Conservation (phyloP, 2,797 vertebrate genomes). For the Carduelis carduelis region DNA sequence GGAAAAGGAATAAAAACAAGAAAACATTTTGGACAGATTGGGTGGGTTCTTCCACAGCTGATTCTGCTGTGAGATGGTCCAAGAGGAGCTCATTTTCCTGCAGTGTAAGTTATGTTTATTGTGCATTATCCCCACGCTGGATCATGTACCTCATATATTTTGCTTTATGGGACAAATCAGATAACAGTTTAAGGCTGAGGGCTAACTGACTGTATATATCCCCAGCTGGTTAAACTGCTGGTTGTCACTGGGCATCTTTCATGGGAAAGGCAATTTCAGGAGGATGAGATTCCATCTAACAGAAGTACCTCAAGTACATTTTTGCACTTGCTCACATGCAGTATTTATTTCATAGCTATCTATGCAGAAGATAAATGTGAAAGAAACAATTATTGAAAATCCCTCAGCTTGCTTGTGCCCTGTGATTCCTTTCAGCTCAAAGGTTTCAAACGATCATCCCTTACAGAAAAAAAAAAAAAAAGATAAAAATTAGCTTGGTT, state of each 20-base stretch:
- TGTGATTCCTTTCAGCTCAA: neutral
- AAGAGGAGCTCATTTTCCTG: conserved; percentile 25
- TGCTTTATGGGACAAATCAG: conserved; percentile 62
- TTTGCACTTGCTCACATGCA: conserved; percentile 20
- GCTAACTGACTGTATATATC: conserved; percentile 41
- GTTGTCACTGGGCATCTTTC: conserved; percentile 62
- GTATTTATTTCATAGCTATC: conserved; percentile 56
- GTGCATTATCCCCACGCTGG: conserved; percentile 32
- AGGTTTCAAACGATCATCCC: neutral
- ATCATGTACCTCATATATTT: conserved; percentile 50
- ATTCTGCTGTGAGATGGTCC: neutral
- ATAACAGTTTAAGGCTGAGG: conserved; percentile 54
- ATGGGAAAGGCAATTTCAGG: conserved; percentile 58
- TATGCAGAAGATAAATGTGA: conserved; percentile 35
- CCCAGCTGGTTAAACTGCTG: conserved; percentile 47
- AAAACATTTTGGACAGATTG: neutral
- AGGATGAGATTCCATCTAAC: conserved; percentile 59
- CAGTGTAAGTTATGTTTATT: conserved; percentile 36
- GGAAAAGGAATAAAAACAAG: neutral
- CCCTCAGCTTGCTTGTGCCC: neutral
- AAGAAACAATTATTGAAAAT: conserved; percentile 25
- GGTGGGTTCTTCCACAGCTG: neutral
- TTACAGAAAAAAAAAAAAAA: neutral
- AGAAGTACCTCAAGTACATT: conserved; percentile 43
- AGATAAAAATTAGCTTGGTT: neutral